Evolutionary conservation across 2,113 vertebrate genomes (phyloP).

Genomic region (Nycticebus coucang): DNA sequence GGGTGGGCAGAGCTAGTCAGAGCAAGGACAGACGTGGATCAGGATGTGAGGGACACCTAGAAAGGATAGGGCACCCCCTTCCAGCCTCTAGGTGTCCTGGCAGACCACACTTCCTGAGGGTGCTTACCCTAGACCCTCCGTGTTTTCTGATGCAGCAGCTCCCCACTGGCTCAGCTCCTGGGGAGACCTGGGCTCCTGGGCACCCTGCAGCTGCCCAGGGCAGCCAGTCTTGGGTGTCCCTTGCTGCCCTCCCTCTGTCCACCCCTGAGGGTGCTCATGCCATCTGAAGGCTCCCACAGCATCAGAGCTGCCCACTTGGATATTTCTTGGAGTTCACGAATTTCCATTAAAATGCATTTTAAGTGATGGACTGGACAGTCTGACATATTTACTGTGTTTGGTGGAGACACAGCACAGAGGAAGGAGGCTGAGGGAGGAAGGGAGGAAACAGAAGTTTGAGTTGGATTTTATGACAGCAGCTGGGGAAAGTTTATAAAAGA

Average conservation of each 20-base stretch:
- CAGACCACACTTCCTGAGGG: accelerated
- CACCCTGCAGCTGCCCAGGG: neutral
- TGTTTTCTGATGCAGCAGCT: neutral
- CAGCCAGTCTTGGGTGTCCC: neutral
- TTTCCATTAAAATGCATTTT: slow-evolving; percentile 38
- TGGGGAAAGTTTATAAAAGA: neutral
- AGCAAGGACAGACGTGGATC: neutral
- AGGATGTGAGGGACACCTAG: no score
- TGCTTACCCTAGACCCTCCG: neutral
- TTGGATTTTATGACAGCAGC: neutral
- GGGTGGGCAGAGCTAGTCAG: neutral
- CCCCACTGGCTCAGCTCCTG: accelerated
- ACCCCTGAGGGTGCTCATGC: neutral
- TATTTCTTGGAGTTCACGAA: neutral
- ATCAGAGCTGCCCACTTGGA: neutral
- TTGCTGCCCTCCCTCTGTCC: neutral
- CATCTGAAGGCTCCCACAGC: accelerated
- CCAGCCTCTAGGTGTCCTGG: neutral
- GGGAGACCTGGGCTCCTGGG: neutral
- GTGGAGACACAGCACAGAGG: neutral
- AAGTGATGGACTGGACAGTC: neutral
- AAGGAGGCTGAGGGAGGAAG: neutral
- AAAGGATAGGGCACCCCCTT: neutral
- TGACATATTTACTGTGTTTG: neutral
- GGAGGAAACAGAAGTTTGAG: neutral